A percentile compares a stretch with the other conserved stretches of the same genome.
Evolutionary conservation across 2,888 invertebrate genomes (phyloP).

Genomic region (Spicauda simplicius): DNA sequence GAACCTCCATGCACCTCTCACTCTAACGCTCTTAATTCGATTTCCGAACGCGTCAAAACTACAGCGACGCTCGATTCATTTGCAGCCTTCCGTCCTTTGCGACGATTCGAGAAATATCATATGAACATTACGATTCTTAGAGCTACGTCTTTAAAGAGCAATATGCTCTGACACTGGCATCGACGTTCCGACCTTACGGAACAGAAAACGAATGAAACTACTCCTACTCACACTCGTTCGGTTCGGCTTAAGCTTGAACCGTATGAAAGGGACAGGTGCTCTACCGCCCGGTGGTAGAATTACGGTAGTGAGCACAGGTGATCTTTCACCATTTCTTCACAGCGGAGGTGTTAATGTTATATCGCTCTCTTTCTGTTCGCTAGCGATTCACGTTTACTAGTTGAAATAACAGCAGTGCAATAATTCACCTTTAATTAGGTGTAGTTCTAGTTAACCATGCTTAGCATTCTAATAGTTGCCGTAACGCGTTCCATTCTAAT

Average conservation of each 20-base stretch:
- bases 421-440: constrained; percentile 69
- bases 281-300: constrained; percentile 79
- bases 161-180: constrained; percentile 41
- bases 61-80: constrained; percentile 76
- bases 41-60: constrained; percentile 83
- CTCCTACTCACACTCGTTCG: constrained; percentile 84
- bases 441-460: constrained; percentile 71
- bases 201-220: constrained; percentile 61
- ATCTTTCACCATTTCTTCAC: constrained; percentile 79
- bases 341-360: constrained; percentile 73
- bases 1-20: constrained; percentile 76
- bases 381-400: constrained; percentile 42
- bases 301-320: constrained; percentile 85
- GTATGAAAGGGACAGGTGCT: constrained; percentile 84
- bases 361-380: constrained; percentile 64
- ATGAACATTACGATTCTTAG: constrained; percentile 38
- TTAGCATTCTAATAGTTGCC: constrained; percentile 72
- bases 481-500: constrained; percentile 65
- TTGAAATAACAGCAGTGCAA: constrained; percentile 59
- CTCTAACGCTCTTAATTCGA: constrained; percentile 83
- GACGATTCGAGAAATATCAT: constrained; percentile 37
- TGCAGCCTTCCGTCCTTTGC: constrained; percentile 75
- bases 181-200: constrained; percentile 54
- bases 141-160: constrained; percentile 42
- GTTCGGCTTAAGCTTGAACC: constrained; percentile 80